phyloP scores from a whole-genome alignment of 1,140 invertebrate genomes.

The Probaryconus sp. region DNA sequence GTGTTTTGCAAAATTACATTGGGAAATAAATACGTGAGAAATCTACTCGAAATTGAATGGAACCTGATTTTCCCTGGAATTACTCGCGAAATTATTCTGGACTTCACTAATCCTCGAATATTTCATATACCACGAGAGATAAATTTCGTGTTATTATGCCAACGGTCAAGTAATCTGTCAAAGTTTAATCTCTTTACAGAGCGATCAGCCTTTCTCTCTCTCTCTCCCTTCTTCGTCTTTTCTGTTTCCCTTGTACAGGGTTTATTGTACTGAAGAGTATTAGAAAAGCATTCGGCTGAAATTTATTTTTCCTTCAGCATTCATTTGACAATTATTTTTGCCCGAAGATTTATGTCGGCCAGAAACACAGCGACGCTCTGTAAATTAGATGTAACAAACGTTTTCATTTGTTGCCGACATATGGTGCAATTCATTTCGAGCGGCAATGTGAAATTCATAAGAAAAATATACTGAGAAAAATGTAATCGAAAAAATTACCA shows the following conservation, averaged over 20 bases:
- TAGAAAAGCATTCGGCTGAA: no score
- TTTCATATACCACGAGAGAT: conserved; percentile 2
- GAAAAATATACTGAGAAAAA: neutral
- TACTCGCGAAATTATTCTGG: conserved; percentile 8
- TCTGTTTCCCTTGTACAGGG: no score
- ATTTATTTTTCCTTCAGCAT: no score
- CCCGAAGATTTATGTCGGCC: neutral
- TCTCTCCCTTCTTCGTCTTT: no score
- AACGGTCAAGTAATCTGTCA: conserved; percentile 16
- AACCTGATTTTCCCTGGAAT: neutral
- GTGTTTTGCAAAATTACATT: no score
- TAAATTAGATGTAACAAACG: conserved; percentile 5
- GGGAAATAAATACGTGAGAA: conserved; percentile 8
- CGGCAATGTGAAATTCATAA: neutral
- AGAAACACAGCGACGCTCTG: neutral
- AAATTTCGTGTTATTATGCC: conserved; percentile 7
- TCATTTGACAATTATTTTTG: conserved; percentile 10
- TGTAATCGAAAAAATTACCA: no score
- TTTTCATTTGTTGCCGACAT: conserved; percentile 24
- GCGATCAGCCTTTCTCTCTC: no score
- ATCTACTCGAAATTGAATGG: no score
- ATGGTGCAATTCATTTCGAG: neutral
- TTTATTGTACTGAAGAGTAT: no score
- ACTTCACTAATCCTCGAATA: conserved; percentile 2
- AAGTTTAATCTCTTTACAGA: conserved; percentile 31